These are phyloP conservation scores for Patagioenas fasciata DNA, from an alignment of 2,113 vertebrate species.

Conservation along the genomic window DNA sequence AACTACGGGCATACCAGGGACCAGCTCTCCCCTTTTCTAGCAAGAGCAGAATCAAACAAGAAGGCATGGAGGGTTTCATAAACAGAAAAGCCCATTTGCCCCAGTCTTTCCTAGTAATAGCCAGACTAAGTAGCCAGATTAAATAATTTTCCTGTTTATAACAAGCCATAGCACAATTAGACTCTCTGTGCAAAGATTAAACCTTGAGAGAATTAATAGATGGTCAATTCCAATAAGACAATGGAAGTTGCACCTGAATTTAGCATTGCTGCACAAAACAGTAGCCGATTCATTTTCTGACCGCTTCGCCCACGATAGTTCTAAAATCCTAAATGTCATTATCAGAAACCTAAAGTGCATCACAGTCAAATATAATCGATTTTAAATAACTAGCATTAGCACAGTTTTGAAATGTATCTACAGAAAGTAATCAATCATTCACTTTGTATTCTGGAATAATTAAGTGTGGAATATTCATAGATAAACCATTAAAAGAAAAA, in stretches of 20 bases:
- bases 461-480: background rate
- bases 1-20: background rate
- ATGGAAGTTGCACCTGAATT: background rate
- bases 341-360: background rate
- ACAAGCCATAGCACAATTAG: background rate
- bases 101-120: background rate
- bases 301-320: background rate
- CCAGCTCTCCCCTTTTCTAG: background rate
- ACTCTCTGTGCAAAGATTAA: background rate
- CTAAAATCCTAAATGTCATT: background rate
- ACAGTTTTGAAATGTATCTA: background rate
- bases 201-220: background rate
- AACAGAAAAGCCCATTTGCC: background rate
- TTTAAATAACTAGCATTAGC: background rate
- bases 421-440: background rate
- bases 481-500: background rate
- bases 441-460: background rate
- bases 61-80: background rate
- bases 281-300: background rate
- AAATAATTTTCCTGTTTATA: background rate
- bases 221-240: background rate
- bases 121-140: background rate
- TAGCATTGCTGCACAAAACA: background rate
- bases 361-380: background rate
- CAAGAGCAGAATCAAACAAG: background rate